Conservation (phyloP, 2,113 vertebrate genomes). For the Thymallus thymallus region DNA sequence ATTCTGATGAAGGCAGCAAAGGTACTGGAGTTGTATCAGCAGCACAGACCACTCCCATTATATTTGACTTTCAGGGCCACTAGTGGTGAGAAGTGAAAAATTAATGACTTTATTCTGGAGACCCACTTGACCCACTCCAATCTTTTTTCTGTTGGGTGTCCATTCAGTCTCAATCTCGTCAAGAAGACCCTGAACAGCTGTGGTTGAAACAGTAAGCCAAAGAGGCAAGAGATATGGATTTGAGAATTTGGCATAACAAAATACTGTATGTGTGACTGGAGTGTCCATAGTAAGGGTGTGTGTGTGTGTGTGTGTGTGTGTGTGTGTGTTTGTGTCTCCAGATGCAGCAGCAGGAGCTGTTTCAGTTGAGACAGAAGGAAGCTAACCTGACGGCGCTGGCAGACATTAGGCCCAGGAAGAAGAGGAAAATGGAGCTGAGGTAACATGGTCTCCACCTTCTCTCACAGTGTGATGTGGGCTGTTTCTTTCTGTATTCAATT, state of each 20-base stretch:
- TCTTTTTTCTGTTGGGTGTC: background rate
- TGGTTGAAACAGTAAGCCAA: conserved; percentile 97
- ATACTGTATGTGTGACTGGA: too few relatives aligned
- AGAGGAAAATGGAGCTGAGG: conserved; percentile 90
- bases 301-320: conserved; percentile 23
- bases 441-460: conserved; percentile 50
- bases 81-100: background rate
- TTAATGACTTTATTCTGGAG: background rate
- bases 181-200: conserved; percentile 97
- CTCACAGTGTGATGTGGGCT: too few relatives aligned
- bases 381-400: conserved; percentile 94
- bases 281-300: background rate
- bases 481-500: too few relatives aligned
- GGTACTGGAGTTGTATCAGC: conserved; percentile 61
- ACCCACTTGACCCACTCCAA: background rate
- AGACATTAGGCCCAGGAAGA: conserved; percentile 93
- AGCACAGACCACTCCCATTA: background rate
- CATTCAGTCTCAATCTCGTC: conserved; percentile 90
- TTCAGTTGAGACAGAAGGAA: conserved; percentile 93
- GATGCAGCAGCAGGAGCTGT: conserved; percentile 98
- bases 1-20: conserved; percentile 96
- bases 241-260: too few relatives aligned
- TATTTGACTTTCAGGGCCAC: background rate
- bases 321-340: conserved; percentile 54
- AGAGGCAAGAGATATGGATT: conserved; percentile 76